A percentile compares a stretch with the other conserved stretches of the same genome.
phyloP scores from a whole-genome alignment of 2,888 invertebrate genomes.

The Luffia ferchaultella region DNA sequence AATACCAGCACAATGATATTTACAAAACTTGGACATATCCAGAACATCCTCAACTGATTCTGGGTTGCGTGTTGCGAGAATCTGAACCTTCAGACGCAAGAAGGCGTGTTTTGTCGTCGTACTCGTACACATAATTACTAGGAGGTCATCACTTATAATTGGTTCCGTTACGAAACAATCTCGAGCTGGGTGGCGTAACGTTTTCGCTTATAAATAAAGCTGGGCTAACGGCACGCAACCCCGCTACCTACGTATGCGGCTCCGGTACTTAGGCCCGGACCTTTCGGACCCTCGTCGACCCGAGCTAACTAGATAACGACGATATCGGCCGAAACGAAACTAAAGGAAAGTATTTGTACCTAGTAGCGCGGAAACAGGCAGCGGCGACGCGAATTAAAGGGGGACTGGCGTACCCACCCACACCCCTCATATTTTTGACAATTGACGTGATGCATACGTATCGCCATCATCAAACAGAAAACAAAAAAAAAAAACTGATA shows the following conservation, averaged over 20 bases:
- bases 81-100: no score
- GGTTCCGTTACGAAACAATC: slow-evolving; percentile 45
- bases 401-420: slow-evolving; percentile 13
- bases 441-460: neutral
- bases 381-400: slow-evolving; percentile 33
- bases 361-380: slow-evolving; percentile 43
- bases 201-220: slow-evolving; percentile 29
- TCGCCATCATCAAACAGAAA: neutral
- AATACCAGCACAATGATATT: no score
- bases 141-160: slow-evolving; percentile 46
- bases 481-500: no score
- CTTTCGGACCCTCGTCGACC: slow-evolving; percentile 61
- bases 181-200: slow-evolving; percentile 40
- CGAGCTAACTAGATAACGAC: slow-evolving; percentile 62
- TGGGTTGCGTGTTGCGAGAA: no score
- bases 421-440: neutral
- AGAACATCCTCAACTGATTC: no score
- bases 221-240: slow-evolving; percentile 22
- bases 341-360: slow-evolving; percentile 58
- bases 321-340: slow-evolving; percentile 56
- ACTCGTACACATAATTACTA: slow-evolving; percentile 23
- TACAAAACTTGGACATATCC: no score
- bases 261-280: slow-evolving; percentile 43
- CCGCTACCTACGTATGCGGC: slow-evolving; percentile 33
- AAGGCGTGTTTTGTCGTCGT: no score